phyloP scores from a whole-genome alignment of 2,113 vertebrate species.

The Cygnus atratus region DNA sequence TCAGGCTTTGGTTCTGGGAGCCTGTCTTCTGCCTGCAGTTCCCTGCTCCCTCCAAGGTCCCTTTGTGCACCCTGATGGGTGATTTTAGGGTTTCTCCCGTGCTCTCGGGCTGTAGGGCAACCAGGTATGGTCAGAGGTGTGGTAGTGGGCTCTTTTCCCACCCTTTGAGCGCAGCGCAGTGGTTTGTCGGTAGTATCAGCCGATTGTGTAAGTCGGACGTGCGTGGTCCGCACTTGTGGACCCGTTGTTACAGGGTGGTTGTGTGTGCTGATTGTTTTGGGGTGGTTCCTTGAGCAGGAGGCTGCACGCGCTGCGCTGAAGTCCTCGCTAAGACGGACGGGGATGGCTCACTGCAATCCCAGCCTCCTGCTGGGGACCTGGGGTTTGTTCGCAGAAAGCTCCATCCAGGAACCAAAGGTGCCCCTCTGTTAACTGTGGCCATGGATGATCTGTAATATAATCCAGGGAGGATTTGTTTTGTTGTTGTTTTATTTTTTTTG shows the following conservation, averaged over 20 bases:
- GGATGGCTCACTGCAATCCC: accelerated
- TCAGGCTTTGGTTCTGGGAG: neutral
- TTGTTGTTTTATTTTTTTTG: neutral
- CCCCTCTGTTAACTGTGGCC: neutral
- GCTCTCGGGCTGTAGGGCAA: neutral
- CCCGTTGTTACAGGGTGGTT: too few species aligned
- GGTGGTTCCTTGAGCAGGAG: neutral
- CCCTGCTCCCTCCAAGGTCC: neutral
- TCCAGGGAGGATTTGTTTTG: neutral
- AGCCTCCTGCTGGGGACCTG: neutral
- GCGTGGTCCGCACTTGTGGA: accelerated
- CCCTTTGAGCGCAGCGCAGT: accelerated
- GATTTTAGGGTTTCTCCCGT: neutral
- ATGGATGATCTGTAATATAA: neutral
- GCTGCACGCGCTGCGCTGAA: neutral
- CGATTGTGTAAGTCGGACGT: accelerated
- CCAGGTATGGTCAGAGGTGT: neutral
- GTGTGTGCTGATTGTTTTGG: accelerated
- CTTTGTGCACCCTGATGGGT: neutral
- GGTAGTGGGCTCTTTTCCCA: neutral
- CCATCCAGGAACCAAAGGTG: neutral
- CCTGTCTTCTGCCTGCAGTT: neutral
- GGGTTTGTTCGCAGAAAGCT: neutral
- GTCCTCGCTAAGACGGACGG: neutral
- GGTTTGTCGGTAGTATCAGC: neutral